These are phyloP conservation scores for Isotomurus palustris DNA, from an alignment of 2,888 invertebrate genomes.

Conservation along the genomic window DNA sequence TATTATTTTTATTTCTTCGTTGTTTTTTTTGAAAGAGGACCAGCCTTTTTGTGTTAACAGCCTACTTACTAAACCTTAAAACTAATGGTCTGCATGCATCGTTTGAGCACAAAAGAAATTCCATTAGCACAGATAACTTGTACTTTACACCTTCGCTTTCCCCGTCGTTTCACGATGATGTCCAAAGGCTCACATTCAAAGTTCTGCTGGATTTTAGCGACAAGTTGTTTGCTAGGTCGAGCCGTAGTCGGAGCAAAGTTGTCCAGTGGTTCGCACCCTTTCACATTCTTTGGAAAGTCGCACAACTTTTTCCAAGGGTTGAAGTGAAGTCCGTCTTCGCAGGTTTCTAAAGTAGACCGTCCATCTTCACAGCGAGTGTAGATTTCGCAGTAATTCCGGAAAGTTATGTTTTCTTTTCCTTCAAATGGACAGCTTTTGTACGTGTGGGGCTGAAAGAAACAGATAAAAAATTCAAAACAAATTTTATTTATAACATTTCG, in stretches of 20 bases:
- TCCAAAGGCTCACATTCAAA: constrained; percentile 38
- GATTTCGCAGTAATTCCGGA: constrained; percentile 37
- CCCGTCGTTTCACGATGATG: constrained; percentile 31
- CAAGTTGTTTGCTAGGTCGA: constrained; percentile 14
- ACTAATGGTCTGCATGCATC: constrained; percentile 38
- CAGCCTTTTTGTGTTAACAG: too few species aligned
- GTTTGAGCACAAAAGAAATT: constrained; percentile 31
- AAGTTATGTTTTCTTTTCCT: constrained; percentile 27
- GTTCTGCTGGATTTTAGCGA: constrained; percentile 29
- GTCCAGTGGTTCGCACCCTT: constrained; percentile 32
- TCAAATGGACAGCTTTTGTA: constrained; percentile 20
- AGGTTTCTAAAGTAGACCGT: constrained; percentile 21
- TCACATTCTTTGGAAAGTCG: constrained; percentile 28
- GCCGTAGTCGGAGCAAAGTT: constrained; percentile 25
- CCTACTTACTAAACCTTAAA: constrained; percentile 24
- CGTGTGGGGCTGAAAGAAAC: constrained; percentile 17
- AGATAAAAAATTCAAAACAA: constrained; percentile 2
- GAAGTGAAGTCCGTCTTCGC: constrained; percentile 36
- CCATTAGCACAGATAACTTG: constrained; percentile 38
- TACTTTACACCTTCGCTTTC: constrained; percentile 28
- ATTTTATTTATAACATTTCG: neutral
- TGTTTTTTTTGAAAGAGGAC: too few species aligned
- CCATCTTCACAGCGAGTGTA: constrained; percentile 32
- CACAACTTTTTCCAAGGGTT: constrained; percentile 22
- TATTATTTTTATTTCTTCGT: too few species aligned